Base-by-base conservation (phyloP, 2,888 invertebrate genomes). In the Tanaodytes sp. region DNA sequence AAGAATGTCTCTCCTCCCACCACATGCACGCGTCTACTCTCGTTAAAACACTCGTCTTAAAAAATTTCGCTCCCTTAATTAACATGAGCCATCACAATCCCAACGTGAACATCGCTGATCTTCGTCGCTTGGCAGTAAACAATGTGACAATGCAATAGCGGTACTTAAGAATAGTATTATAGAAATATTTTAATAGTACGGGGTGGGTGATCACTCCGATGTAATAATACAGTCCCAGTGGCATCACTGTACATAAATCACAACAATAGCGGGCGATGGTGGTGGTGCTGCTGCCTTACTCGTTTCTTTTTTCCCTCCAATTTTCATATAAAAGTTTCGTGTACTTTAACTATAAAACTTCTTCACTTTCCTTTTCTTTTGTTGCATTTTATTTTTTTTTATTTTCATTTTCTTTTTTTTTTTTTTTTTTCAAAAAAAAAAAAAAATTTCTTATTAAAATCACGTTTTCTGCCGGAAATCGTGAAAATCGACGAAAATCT, bases 91-190 rank as follows among this genome's bases (percentile, higher is more conserved):
- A 80, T 80, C 79, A 77, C 77, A 80, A 81, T 78, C 77, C 78
- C 75, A 76, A 77, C 76, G 76, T 78, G 64, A 71, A 76, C 79
- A 75, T 77, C 77, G 77, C 77, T 76, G 78, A 74, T 77, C 74
- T 79, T 80, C 77, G 77, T 83, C 80, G 81, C 79, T 83, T 84
- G 84, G 84, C 84, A 84, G 84, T 84, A 76, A 83, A 83, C 82
- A 84, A 84, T 82, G 82, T 83, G 84, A 84, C 84, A 84, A 84
- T 84, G 84, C 82, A 83, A 82, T 83, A 82, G 83, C 82, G 81
- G 81, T 83, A 82, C 81, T 81, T 83, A 83, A 77, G 79, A 81
- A 78, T 81, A 81, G 76, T 81, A 80, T 82, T 74, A 71, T 76
- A 73, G 57, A 71, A 74, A 74, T 77, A 79, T 79, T 78, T 77